phyloP scores from a whole-genome alignment of 2,113 vertebrate genomes.

The Eublepharis macularius region DNA sequence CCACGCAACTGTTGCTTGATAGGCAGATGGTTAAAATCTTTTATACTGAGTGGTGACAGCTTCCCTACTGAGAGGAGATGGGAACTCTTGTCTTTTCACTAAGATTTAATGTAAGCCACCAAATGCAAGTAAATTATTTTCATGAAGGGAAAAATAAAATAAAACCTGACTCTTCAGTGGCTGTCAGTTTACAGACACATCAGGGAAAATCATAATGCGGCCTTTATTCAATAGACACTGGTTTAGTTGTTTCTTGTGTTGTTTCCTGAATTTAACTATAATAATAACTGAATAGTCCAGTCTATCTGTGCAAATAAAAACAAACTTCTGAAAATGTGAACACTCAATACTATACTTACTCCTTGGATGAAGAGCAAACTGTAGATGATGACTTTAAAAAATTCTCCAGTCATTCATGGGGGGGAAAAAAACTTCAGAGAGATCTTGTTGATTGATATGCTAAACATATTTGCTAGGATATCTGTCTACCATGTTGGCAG shows the following conservation, averaged over 20 bases:
- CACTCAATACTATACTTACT: too few relatives aligned
- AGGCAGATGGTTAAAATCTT: slow-evolving; percentile 59
- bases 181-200: neutral
- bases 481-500: too few relatives aligned
- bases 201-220: neutral
- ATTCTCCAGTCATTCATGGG: too few relatives aligned
- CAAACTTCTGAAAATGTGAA: too few relatives aligned
- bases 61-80: slow-evolving; percentile 50
- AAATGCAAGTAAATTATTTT: slow-evolving; percentile 23
- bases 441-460: too few relatives aligned
- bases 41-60: slow-evolving; percentile 59
- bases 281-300: neutral
- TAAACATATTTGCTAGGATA: too few relatives aligned
- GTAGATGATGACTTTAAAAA: too few relatives aligned
- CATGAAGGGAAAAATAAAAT: neutral
- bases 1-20: slow-evolving; percentile 34
- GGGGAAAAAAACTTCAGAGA: too few relatives aligned
- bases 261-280: neutral
- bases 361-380: too few relatives aligned
- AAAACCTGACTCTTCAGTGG: neutral
- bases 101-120: slow-evolving; percentile 50
- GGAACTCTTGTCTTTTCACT: slow-evolving; percentile 53
- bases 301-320: neutral
- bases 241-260: neutral
- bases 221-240: neutral